phyloP scores from a whole-genome alignment of 2,888 invertebrate species.

The Rhynchonema sp. region DNA sequence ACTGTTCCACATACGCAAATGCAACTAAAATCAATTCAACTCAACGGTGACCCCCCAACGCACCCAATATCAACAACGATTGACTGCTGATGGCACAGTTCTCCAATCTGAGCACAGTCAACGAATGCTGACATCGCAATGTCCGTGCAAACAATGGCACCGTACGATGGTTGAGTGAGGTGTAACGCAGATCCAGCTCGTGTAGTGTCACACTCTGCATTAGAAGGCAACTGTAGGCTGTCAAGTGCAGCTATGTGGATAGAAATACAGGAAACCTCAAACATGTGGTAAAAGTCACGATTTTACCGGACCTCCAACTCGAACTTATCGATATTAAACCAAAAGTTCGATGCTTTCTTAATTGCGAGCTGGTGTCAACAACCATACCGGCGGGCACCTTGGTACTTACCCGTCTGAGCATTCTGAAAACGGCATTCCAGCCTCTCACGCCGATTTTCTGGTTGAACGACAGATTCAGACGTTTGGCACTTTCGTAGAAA shows the following conservation, averaged over 20 bases:
- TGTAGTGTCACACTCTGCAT: slow-evolving; percentile 47
- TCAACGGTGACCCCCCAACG: background rate
- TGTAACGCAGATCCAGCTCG: slow-evolving; percentile 46
- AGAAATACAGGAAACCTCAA: no score
- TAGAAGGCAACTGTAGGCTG: no score
- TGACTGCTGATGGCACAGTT: slow-evolving; percentile 53
- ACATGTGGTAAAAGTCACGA: no score
- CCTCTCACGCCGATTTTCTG: slow-evolving; percentile 53
- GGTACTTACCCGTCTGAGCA: background rate
- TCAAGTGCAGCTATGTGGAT: no score
- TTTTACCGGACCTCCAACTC: no score
- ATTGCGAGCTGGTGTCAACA: no score
- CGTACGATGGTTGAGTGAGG: slow-evolving; percentile 45
- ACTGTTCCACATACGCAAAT: no score
- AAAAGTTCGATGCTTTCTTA: no score
- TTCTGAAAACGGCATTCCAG: slow-evolving; percentile 52
- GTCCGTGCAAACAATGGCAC: slow-evolving; percentile 53
- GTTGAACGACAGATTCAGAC: slow-evolving; percentile 56
- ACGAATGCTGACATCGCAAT: slow-evolving; percentile 46
- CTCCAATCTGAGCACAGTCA: slow-evolving; percentile 56
- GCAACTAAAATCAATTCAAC: background rate
- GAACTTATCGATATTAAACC: no score
- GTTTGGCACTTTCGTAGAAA: slow-evolving; percentile 62
- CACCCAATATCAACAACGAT: slow-evolving; percentile 39
- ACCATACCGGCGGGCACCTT: background rate